Percentiles rank a stretch among this genome's conserved stretches.
These are phyloP conservation scores for Todiramphus chloris DNA, from an alignment of 2,113 vertebrate species.

Conservation along the genomic window DNA sequence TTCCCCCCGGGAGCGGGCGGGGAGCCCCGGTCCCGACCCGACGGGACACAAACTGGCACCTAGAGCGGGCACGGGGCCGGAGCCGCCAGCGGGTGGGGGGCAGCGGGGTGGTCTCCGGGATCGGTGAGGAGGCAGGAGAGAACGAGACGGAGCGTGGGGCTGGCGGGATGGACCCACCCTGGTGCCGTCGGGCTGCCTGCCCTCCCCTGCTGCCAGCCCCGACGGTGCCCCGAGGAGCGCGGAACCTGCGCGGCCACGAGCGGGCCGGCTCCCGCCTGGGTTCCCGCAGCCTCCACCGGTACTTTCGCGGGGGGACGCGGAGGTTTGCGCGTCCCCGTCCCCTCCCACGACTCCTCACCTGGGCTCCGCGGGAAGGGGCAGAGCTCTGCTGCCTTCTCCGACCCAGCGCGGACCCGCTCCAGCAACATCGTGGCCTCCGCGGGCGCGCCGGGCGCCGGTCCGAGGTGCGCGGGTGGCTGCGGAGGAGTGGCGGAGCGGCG, in stretches of 20 bases:
- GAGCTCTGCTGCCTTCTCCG: slow-evolving; percentile 45
- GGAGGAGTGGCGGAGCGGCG: slow-evolving; percentile 17
- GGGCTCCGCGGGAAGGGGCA: slow-evolving; percentile 49
- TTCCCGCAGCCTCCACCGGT: neutral
- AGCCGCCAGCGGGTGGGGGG: neutral
- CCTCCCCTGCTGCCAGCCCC: neutral
- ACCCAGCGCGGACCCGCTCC: slow-evolving; percentile 54
- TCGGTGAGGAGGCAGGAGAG: neutral
- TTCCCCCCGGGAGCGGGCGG: neutral
- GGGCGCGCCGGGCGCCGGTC: neutral
- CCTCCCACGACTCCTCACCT: slow-evolving; percentile 49
- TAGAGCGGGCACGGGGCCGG: too few species aligned
- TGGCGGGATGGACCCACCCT: neutral
- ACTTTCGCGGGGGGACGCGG: neutral
- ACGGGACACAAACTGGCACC: neutral
- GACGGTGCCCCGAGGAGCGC: neutral
- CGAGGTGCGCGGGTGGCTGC: slow-evolving; percentile 25
- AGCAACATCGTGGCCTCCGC: slow-evolving; percentile 64
- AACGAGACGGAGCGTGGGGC: neutral
- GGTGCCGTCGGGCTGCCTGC: neutral
- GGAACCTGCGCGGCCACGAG: neutral
- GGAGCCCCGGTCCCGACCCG: neutral
- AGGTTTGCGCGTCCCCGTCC: neutral
- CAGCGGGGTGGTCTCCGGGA: neutral
- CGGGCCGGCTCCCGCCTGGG: neutral